phyloP scores from a whole-genome alignment of 2,113 vertebrate species.

The Eulacestoma nigropectus region DNA sequence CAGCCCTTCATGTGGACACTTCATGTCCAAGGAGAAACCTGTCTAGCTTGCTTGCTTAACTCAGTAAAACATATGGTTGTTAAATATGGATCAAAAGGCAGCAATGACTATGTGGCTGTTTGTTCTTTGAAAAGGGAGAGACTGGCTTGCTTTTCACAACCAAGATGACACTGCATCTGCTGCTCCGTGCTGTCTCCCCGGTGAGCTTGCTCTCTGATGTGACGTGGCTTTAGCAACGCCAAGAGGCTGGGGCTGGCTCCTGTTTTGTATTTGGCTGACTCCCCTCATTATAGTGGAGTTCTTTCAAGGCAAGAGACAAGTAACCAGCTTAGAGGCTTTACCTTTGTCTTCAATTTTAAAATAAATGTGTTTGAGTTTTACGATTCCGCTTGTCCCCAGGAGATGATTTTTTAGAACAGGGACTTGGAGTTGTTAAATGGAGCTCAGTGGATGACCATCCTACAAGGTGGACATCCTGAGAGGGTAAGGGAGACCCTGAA shows the following conservation, averaged over 20 bases:
- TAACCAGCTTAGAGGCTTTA: neutral
- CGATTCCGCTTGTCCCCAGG: neutral
- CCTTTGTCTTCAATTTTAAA: neutral
- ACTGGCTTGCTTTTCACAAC: neutral
- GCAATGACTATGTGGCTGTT: neutral
- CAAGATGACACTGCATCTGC: neutral
- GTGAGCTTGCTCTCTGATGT: neutral
- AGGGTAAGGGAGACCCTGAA: neutral
- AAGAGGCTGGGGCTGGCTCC: neutral
- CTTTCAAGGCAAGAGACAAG: neutral
- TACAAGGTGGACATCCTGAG: neutral
- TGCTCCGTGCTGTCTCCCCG: neutral
- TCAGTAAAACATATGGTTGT: neutral
- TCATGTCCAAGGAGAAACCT: neutral
- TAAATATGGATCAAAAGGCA: slow-evolving; percentile 13
- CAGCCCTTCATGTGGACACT: neutral
- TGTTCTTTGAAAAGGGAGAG: neutral
- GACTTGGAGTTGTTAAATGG: neutral
- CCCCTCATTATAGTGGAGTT: neutral
- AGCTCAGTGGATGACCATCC: neutral
- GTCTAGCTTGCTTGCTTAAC: neutral
- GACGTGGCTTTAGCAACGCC: neutral
- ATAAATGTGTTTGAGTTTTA: neutral
- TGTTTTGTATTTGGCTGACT: neutral
- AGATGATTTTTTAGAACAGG: neutral